A percentile compares a stretch with the other conserved stretches of the same genome.
Evolutionary conservation across 2,797 vertebrate genomes (phyloP).

Genomic region (Poeciliopsis infans): DNA sequence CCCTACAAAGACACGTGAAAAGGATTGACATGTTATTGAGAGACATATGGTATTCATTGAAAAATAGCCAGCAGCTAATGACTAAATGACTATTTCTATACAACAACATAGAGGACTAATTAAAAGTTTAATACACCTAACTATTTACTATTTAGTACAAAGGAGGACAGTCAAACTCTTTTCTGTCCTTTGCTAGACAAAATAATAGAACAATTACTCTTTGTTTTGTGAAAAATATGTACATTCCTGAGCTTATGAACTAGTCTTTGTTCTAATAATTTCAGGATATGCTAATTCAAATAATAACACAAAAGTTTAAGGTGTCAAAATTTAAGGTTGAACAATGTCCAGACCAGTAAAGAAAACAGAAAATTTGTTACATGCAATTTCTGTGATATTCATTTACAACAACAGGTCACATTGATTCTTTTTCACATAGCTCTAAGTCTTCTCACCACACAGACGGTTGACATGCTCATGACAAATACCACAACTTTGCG

Average conservation of each 20-base stretch:
- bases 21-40: not conserved
- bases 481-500: conserved; percentile 21
- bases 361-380: conserved; percentile 1
- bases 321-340: not conserved
- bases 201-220: not conserved
- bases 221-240: not conserved
- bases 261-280: not conserved
- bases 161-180: not conserved
- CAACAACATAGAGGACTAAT: too few species aligned
- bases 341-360: not conserved
- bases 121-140: not conserved
- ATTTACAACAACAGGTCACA: conserved; percentile 18
- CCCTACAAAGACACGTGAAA: not conserved
- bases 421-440: conserved; percentile 41
- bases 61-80: not conserved
- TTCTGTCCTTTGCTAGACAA: not conserved
- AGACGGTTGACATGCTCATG: conserved; percentile 24
- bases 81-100: not conserved
- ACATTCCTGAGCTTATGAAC: not conserved
- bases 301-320: not conserved
- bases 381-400: conserved; percentile 24
- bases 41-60: not conserved
- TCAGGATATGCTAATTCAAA: not conserved
- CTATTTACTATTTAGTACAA: not conserved
- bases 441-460: conserved; percentile 61